phyloP scores from a whole-genome alignment of 2,113 vertebrate genomes.

The Python bivittatus region DNA sequence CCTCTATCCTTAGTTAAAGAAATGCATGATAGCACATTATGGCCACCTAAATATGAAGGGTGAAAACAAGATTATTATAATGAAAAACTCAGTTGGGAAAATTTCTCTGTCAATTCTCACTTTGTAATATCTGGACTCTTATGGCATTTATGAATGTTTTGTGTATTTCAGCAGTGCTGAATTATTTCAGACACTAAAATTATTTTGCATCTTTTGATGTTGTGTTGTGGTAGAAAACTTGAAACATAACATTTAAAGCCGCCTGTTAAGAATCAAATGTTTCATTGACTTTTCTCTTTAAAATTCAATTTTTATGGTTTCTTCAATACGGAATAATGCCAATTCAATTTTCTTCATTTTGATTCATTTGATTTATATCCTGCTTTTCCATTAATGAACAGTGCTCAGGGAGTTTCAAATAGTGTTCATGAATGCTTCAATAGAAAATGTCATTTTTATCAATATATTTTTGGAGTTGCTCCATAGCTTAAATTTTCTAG shows the following conservation, averaged over 20 bases:
- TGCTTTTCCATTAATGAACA: too few relatives aligned
- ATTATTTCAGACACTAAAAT: conserved; percentile 3
- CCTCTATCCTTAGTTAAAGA: not conserved
- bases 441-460: too few relatives aligned
- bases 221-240: not conserved
- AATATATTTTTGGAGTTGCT: too few relatives aligned
- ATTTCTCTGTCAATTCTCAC: not conserved
- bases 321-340: not conserved
- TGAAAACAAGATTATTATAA: not conserved
- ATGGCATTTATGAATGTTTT: not conserved
- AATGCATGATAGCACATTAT: not conserved
- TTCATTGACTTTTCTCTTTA: conserved; percentile 37
- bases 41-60: not conserved
- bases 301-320: conserved; percentile 64
- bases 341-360: not conserved
- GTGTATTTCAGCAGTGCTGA: not conserved
- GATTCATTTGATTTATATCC: too few relatives aligned
- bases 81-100: too few relatives aligned
- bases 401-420: too few relatives aligned
- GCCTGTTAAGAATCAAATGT: conserved; percentile 14
- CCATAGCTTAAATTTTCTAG: too few relatives aligned
- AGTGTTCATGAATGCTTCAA: too few relatives aligned
- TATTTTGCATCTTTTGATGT: conserved; percentile 18
- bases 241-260: conserved; percentile 20
- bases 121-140: not conserved